Base-by-base conservation (phyloP, 2,888 invertebrate genomes). In the Drosophila formosana region DNA sequence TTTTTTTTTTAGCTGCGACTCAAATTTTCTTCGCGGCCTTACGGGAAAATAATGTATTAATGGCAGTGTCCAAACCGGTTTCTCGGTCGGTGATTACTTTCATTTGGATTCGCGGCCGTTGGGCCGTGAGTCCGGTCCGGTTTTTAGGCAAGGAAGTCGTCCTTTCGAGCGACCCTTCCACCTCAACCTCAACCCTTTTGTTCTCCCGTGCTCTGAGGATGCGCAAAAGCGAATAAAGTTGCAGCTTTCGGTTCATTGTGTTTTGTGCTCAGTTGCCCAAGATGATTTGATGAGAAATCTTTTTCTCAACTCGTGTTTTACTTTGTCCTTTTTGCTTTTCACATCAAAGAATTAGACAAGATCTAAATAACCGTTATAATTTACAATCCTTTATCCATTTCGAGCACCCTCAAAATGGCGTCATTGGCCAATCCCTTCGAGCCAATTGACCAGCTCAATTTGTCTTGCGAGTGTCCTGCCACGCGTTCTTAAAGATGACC, bases 11-110 rank as follows among this genome's bases (percentile, higher is more conserved):
- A 5, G 37, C 67, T 30, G 47, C 47, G 49, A 63, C 63, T 66
- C 7, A 66, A 70, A 82, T 79, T 89, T 89, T 87, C 88, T 89
- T 84, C 71, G 82, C 79, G 76, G 72, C 74, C 78, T 80, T 83
- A 72, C 66, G 62, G 47, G 58, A 78, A 86, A 43, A 80, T 60
- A 39, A 32, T 32, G 13, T 37, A 67, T 78, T 75, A 81, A 85
- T 90, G 78, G 72, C 47, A 78, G 80, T 88, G 89, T 90, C 88
- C 85, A 85, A 89, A 89, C 89, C 90, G 89, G 89, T 89, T 88
- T 72, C 30, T 53, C 56, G 49, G 52, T 51, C 49, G 66, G 66
- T 76, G 80, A 79, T 70, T 82, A 58, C 71, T 70, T 78, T 69
- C 72, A 71, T 70, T 79, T 62, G 80, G 75, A 66, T 77, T 88